phyloP scores from a whole-genome alignment of 2,797 vertebrate species.

The Acrossocheilus wenchowensis region DNA sequence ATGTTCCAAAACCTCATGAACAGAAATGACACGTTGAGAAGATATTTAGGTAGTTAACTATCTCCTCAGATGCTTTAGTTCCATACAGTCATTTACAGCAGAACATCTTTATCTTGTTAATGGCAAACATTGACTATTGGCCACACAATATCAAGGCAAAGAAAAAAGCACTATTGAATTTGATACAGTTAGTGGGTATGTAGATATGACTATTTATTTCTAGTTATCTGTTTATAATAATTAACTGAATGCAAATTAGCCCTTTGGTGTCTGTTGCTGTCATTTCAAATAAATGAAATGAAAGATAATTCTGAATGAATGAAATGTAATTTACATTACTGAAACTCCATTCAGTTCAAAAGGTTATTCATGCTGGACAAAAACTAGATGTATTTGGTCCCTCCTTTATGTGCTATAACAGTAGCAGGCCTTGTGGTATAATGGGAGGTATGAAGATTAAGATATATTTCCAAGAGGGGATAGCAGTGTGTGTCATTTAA shows the following conservation, averaged over 20 bases:
- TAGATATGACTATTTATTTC: conserved; percentile 57
- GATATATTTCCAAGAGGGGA: not conserved
- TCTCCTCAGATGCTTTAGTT: not conserved
- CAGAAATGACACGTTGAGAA: conserved; percentile 26
- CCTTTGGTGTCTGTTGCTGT: conserved; percentile 21
- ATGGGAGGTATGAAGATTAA: not conserved
- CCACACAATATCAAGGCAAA: conserved; percentile 36
- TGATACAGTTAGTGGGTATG: conserved; percentile 20
- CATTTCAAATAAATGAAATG: conserved; percentile 63
- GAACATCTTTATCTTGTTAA: not conserved
- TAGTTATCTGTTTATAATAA: conserved; percentile 54
- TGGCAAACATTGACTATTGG: conserved; percentile 2
- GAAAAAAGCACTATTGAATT: conserved; percentile 18
- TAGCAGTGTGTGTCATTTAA: conserved; percentile 73
- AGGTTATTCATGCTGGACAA: conserved; percentile 40
- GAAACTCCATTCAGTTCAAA: not conserved
- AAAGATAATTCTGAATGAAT: conserved; percentile 32
- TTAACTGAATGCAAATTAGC: conserved; percentile 15
- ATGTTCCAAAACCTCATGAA: conserved; percentile 41
- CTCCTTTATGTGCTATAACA: conserved; percentile 68
- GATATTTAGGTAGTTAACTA: not conserved
- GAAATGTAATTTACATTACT: conserved; percentile 29
- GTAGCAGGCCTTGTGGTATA: conserved; percentile 52
- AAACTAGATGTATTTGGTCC: not conserved
- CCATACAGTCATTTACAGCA: not conserved